A percentile compares a stretch with the other conserved stretches of the same genome.
Evolutionary conservation across 30 jellyfish, hydroid and myxozoan genomes (phyloP).

Genomic region (Sanderia malayensis): DNA sequence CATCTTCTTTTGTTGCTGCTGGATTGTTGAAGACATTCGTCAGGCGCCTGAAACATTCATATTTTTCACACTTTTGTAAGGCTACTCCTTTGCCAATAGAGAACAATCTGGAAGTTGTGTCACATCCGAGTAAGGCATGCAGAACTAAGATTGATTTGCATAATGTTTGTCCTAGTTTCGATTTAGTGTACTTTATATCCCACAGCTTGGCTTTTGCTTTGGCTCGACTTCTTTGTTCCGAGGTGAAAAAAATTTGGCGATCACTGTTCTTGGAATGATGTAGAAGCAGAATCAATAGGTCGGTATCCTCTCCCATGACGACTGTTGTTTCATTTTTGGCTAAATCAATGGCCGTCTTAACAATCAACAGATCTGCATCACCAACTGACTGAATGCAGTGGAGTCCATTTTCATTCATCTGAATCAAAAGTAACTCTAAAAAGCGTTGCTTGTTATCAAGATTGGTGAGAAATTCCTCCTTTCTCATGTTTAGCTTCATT

Average conservation of each 20-base stretch:
- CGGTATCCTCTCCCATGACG: constrained; percentile 29
- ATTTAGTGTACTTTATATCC: constrained; percentile 25
- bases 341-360: constrained; percentile 5
- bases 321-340: constrained; percentile 18
- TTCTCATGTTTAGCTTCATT: constrained; percentile 28
- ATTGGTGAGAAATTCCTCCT: constrained; percentile 35
- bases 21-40: not conserved
- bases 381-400: constrained; percentile 11
- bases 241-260: constrained; percentile 6
- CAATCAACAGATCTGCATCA: constrained; percentile 22
- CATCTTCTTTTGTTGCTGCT: constrained; percentile 34
- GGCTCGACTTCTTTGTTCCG: constrained; percentile 16
- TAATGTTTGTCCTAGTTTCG: constrained; percentile 30
- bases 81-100: constrained; percentile 38
- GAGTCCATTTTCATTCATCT: not conserved
- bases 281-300: constrained; percentile 7
- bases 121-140: constrained; percentile 46
- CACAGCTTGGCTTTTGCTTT: constrained; percentile 19
- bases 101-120: constrained; percentile 15
- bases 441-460: constrained; percentile 37
- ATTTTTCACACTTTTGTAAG: not conserved
- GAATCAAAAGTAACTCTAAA: not conserved
- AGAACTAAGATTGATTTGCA: constrained; percentile 28
- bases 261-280: constrained; percentile 19
- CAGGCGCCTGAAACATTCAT: constrained; percentile 23